phyloP scores from a whole-genome alignment of 1,140 invertebrate species.

The Oedothorax gibbosus region DNA sequence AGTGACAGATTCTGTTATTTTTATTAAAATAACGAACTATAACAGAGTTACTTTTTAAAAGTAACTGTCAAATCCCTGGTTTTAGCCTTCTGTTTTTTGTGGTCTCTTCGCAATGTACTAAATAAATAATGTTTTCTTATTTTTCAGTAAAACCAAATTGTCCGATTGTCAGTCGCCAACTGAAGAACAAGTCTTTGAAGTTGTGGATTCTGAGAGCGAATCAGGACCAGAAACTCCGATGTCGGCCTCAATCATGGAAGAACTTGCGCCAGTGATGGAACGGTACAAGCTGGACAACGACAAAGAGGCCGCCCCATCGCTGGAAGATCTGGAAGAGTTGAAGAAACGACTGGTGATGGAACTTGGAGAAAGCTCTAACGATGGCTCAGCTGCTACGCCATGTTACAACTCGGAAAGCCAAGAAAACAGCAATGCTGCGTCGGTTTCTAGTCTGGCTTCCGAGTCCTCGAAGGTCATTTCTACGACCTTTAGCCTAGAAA shows the following conservation, averaged over 20 bases:
- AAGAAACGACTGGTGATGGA: constrained; percentile 56
- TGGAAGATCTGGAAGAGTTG: constrained; percentile 54
- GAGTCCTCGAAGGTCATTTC: too few species aligned
- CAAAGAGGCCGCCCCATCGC: constrained; percentile 8
- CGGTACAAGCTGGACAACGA: neutral
- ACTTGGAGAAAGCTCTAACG: neutral
- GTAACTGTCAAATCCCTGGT: too few species aligned
- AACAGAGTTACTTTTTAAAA: too few species aligned
- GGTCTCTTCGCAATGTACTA: too few species aligned
- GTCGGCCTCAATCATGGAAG: neutral
- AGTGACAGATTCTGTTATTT: too few species aligned
- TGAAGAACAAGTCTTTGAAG: too few species aligned
- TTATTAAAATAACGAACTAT: too few species aligned
- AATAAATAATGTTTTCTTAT: too few species aligned
- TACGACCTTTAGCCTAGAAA: too few species aligned
- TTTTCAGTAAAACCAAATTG: too few species aligned
- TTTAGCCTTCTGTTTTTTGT: too few species aligned
- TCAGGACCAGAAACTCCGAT: constrained; percentile 7
- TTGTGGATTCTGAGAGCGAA: neutral
- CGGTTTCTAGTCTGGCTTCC: neutral
- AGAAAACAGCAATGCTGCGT: neutral
- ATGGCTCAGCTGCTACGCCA: neutral
- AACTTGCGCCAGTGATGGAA: neutral
- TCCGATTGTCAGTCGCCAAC: too few species aligned
- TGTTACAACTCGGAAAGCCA: neutral